A percentile compares a stretch with the other conserved stretches of the same genome.
Conservation (phyloP, 2,888 invertebrate species). For the Pterostichus niger region DNA sequence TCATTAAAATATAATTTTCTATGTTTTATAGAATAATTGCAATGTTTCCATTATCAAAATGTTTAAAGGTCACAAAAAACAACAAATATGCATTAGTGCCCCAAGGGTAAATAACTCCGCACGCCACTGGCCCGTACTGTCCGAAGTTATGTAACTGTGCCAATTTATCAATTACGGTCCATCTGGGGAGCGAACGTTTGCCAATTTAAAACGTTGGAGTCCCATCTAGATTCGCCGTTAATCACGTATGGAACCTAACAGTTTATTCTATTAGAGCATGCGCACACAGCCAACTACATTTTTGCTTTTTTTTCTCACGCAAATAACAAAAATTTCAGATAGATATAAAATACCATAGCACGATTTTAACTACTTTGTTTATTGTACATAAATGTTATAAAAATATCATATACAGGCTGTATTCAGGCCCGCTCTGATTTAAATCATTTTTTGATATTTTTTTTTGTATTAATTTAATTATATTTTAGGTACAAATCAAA, state of each 20-base stretch:
- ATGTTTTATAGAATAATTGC: not conserved
- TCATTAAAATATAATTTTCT: too few species aligned
- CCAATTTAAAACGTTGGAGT: conserved; percentile 22
- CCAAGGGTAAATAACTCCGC: not conserved
- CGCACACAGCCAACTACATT: not conserved
- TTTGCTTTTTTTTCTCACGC: not conserved
- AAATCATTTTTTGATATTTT: too few species aligned
- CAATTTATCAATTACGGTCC: conserved; percentile 61
- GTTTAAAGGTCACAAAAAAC: not conserved
- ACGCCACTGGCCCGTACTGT: conserved; percentile 8
- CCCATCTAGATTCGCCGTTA: conserved; percentile 15
- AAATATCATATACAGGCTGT: too few species aligned
- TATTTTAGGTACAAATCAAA: too few species aligned
- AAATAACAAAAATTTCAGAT: too few species aligned
- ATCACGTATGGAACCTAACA: not conserved
- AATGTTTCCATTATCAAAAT: not conserved
- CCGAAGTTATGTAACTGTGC: conserved; percentile 53
- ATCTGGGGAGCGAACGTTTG: conserved; percentile 7
- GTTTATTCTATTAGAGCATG: conserved; percentile 12
- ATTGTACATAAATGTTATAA: too few species aligned
- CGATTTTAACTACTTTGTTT: too few species aligned
- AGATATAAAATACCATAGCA: too few species aligned
- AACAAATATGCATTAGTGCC: not conserved
- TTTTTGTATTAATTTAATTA: too few species aligned
- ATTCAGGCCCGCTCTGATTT: too few species aligned